A percentile compares a stretch with the other conserved stretches of the same genome.
phyloP scores from a whole-genome alignment of 2,113 vertebrate species.

The Sylvia atricapilla region DNA sequence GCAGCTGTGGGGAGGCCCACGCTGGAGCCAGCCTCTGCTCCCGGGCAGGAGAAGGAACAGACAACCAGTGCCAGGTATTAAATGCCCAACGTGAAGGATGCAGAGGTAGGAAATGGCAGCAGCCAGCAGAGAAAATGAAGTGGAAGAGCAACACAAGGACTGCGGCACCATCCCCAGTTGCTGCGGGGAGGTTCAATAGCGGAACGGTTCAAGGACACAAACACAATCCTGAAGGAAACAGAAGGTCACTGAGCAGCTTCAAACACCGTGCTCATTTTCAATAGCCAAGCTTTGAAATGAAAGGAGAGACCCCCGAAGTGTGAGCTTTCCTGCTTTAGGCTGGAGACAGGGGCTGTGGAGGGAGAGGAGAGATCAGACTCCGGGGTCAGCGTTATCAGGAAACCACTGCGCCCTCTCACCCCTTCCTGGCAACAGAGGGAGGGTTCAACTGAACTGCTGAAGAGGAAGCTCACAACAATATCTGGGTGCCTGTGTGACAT shows the following conservation, averaged over 20 bases:
- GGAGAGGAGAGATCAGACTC: slow-evolving; percentile 21
- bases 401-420: not conserved
- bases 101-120: not conserved
- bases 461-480: not conserved
- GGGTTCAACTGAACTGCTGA: not conserved
- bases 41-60: not conserved
- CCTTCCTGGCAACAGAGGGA: not conserved
- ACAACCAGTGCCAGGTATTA: slow-evolving; percentile 24
- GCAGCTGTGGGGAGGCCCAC: slow-evolving; percentile 58
- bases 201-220: slow-evolving; percentile 73
- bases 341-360: slow-evolving; percentile 37
- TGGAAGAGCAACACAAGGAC: slow-evolving; percentile 44
- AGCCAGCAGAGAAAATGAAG: slow-evolving; percentile 23
- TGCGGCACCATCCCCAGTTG: slow-evolving; percentile 48
- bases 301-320: slow-evolving; percentile 29
- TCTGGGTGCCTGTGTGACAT: not conserved
- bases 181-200: slow-evolving; percentile 65
- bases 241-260: slow-evolving; percentile 91
- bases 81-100: not conserved
- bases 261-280: slow-evolving; percentile 72
- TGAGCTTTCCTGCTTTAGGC: slow-evolving; percentile 52
- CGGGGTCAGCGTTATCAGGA: not conserved
- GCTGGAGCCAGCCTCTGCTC: not conserved
- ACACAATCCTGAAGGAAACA: slow-evolving; percentile 71
- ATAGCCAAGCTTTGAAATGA: slow-evolving; percentile 46